Base-by-base conservation (phyloP, 2,113 vertebrate species). In the Mixornis gularis region DNA sequence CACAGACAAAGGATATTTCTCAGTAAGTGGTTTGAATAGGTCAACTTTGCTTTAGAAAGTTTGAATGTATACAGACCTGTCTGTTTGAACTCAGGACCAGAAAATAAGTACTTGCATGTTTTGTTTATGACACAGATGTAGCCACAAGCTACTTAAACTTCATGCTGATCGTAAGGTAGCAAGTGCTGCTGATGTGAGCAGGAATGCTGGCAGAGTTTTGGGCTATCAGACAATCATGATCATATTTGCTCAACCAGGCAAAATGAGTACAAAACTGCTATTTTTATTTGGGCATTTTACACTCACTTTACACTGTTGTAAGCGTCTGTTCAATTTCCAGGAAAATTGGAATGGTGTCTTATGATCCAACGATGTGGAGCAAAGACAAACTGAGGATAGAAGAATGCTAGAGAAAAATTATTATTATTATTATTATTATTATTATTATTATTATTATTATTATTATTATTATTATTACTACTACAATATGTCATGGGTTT, bases 281-380 rank as follows among this genome's bases (percentile, higher is more conserved):
- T 66, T 89, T 91, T 87, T 65, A 87, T 93, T 27, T 89, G 11
- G n/a, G n/a, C 36, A 84, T 87, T 93, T 94, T 81, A 81, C 49
- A 69, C 46, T 85, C 49, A 44, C n/a, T 84, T 95, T 92, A 70
- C 36, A 60, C 46, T 76, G n/a, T 21, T 82, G 4, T 55, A 90
- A 78, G 40, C 5, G 7, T 65, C 63, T 92, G 34, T 41, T 91
- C 58, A 72, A 44, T 93, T 94, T 92, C 66, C 74, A 89, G 65
- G 70, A 92, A 94, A 94, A 94, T 69, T 43, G 8, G 38, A 69
- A 62, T 2, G 2, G 8, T 77, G 49, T 69, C 66, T 76, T 79
- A 56, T n/a, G 58, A 68, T 81, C 15, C 48, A 74, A 52, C 3
- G 1, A 34, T 52, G 27, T 4, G 12, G 65, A 56, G 30, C 15